Conservation (phyloP, 2,888 invertebrate species). For the Zygothrica quintamaculata region DNA sequence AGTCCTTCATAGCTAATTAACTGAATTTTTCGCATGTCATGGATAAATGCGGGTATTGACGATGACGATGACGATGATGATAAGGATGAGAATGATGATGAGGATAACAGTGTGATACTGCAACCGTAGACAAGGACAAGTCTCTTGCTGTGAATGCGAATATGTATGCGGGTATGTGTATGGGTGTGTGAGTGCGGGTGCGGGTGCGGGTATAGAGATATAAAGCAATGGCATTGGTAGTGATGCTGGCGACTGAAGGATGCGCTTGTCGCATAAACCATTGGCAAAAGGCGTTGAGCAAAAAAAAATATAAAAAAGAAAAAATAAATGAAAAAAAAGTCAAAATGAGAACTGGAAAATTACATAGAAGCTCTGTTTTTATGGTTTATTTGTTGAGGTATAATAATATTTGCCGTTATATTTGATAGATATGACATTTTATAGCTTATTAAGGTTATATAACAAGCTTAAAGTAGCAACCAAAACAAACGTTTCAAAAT, state of each 20-base stretch:
- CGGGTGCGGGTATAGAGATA: too few species aligned
- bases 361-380: slow-evolving; percentile 36
- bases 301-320: too few species aligned
- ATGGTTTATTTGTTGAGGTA: slow-evolving; percentile 29
- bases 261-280: slow-evolving; percentile 52
- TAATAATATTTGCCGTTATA: too few species aligned
- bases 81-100: background rate
- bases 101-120: too few species aligned
- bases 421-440: slow-evolving; percentile 19
- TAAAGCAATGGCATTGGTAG: background rate
- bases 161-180: too few species aligned
- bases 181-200: background rate
- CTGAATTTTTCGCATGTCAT: slow-evolving; percentile 69
- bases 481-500: too few species aligned
- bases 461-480: too few species aligned
- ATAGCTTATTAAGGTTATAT: slow-evolving; percentile 11
- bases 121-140: too few species aligned
- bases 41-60: slow-evolving; percentile 30
- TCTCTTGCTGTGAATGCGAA: too few species aligned
- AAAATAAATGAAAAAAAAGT: background rate
- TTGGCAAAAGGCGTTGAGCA: slow-evolving; percentile 9
- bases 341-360: slow-evolving; percentile 43
- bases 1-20: slow-evolving; percentile 73
- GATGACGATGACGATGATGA: background rate
- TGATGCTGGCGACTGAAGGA: slow-evolving; percentile 19